These are phyloP conservation scores for Epinephelus lanceolatus DNA, from an alignment of 2,113 vertebrate genomes.

Conservation along the genomic window DNA sequence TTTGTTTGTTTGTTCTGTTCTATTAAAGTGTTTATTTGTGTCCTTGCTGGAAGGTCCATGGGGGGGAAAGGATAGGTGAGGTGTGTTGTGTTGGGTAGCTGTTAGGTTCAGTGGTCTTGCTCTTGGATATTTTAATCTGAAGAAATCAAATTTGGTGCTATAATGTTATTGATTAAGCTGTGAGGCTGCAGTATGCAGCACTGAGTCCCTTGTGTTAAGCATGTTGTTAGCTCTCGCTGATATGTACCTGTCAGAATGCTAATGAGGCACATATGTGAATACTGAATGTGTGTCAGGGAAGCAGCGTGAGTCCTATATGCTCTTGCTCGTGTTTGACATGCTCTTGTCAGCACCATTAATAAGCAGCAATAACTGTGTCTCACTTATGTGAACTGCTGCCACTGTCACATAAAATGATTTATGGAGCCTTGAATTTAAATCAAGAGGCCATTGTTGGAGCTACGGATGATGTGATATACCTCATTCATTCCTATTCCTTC, in stretches of 20 bases:
- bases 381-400: constrained; percentile 48
- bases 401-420: constrained; percentile 64
- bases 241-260: constrained; percentile 60
- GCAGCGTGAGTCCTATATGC: constrained; percentile 51
- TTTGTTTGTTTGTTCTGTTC: constrained; percentile 66
- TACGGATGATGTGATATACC: constrained; percentile 44
- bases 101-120: constrained; percentile 8
- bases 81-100: background rate
- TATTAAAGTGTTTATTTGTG: constrained; percentile 69
- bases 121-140: constrained; percentile 11
- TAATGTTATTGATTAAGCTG: background rate
- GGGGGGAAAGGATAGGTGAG: constrained; percentile 43
- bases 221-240: constrained; percentile 53
- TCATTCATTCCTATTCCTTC: constrained; percentile 48
- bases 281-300: constrained; percentile 60
- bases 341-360: constrained; percentile 72
- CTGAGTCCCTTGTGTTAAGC: constrained; percentile 26
- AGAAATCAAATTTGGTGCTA: background rate
- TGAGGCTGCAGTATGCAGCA: background rate
- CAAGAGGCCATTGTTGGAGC: constrained; percentile 50
- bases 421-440: constrained; percentile 63
- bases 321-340: constrained; percentile 65
- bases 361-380: constrained; percentile 60
- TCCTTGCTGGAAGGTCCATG: constrained; percentile 61
- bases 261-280: constrained; percentile 72